Evolutionary conservation across 2,888 invertebrate species (phyloP).

Genomic region (Microctonus hyperodae): DNA sequence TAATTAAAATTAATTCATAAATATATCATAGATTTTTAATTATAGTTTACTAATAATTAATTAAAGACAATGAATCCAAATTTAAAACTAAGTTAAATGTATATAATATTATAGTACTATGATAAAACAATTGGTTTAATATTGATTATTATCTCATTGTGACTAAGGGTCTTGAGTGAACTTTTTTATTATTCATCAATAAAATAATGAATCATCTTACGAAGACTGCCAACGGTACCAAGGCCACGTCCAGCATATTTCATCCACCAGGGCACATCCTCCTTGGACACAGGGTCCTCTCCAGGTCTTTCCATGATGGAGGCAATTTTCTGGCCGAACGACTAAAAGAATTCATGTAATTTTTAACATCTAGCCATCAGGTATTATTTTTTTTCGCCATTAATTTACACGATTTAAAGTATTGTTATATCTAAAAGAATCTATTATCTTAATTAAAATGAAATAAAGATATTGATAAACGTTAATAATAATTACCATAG

Average conservation of each 20-base stretch:
- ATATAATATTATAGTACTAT: neutral
- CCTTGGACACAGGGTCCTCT: constrained; percentile 78
- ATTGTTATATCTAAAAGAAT: too few species aligned
- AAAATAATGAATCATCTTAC: constrained; percentile 67
- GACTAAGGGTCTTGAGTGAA: too few species aligned
- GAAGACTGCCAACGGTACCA: constrained; percentile 83
- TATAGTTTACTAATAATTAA: too few species aligned
- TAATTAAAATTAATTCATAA: too few species aligned
- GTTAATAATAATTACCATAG: neutral
- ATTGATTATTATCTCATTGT: neutral
- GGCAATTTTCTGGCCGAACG: constrained; percentile 80
- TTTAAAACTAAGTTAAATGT: too few species aligned
- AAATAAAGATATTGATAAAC: neutral
- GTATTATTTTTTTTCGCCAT: too few species aligned
- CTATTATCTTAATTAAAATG: neutral
- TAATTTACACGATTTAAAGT: too few species aligned
- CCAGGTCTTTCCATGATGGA: constrained; percentile 83
- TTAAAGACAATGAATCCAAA: too few species aligned
- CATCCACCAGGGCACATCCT: constrained; percentile 89
- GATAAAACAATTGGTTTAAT: neutral
- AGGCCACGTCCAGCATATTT: constrained; percentile 84
- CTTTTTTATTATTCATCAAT: neutral
- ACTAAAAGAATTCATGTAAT: constrained; percentile 66
- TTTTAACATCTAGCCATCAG: too few species aligned
- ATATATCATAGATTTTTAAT: too few species aligned